Evolutionary conservation across 2,797 vertebrate genomes (phyloP), one percentile per base, ranked within the genome.

Genomic region (Chromis chromis): DNA sequence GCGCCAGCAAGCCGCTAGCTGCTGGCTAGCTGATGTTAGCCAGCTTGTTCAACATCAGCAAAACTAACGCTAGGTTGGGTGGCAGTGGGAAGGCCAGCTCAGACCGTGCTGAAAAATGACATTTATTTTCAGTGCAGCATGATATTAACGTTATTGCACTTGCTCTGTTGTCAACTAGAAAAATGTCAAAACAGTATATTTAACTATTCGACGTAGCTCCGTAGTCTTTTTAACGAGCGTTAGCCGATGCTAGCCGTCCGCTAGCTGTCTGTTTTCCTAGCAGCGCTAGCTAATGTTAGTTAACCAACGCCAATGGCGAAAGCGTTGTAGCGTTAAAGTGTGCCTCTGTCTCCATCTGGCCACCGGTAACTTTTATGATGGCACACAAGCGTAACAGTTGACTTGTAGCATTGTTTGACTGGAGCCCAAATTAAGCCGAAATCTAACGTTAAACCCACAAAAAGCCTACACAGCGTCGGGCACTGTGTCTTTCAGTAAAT

Each of bases 1-100:
- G 88, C 91, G 87, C 90, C 81, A 87, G 77, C 84, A 39, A 90
- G 74, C 67, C 72, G 81, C 70, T 86, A 89, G 82, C 81, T 77
- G 44, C 21, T 55, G 54, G 87, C 71, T 86, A 88, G 71, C 82
- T 80, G 24, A 7, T 59, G 74, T 63, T 91, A 89, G 86, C 87
- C 36, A 57, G 81, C 70, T 65, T 65, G 61, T 79, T 82, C 73
- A 86, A 61, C 81, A 81, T 70, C 71, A 83, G 86, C 66, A 64
- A 52, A 82, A 78, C 85, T 69, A 74, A 36, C 67, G 67, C 14
- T 57, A 17, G 77, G 73, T 65, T 71, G 16, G 64, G 54, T 62
- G 39, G 71, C 11, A 64, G 17, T 50, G 36, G 22, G 77, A 71
- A 77, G 89, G 86, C 88, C 84, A 73, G 22, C 21, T 4, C 44